Percentiles rank a stretch among this genome's conserved stretches.
Conservation (phyloP, 2,888 invertebrate genomes). For the Euphydryas editha region DNA sequence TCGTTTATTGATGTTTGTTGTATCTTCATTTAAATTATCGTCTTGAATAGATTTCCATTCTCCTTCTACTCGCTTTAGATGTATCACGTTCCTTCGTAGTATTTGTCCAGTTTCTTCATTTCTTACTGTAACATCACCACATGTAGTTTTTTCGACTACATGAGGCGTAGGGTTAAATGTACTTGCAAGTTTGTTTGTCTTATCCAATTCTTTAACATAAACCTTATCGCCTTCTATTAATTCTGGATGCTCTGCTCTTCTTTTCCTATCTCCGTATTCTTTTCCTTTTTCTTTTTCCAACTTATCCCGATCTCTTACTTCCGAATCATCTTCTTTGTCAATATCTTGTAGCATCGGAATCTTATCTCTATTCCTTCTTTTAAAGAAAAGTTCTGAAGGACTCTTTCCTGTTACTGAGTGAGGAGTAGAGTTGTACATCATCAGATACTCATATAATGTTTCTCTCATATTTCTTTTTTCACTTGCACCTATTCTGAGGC, state of each 20-base stretch:
- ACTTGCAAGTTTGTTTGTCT: constrained; percentile 29
- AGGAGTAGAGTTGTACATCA: constrained; percentile 44
- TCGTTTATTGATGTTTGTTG: neutral
- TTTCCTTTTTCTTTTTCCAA: no score
- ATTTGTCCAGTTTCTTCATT: constrained; percentile 32
- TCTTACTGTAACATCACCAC: constrained; percentile 26
- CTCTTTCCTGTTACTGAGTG: constrained; percentile 49
- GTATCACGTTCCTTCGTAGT: constrained; percentile 28
- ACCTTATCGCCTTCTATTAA: neutral
- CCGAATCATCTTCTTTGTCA: constrained; percentile 20
- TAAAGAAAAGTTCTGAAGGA: constrained; percentile 45
- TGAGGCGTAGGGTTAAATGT: constrained; percentile 2
- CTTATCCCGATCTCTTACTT: constrained; percentile 17
- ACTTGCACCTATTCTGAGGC: constrained; percentile 40
- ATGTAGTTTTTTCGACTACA: constrained; percentile 19
- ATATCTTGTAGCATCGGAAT: constrained; percentile 31
- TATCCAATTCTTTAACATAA: constrained; percentile 33
- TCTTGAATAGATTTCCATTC: constrained; percentile 17
- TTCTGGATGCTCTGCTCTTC: constrained; percentile 20
- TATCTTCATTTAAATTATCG: neutral
- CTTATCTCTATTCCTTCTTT: constrained; percentile 47
- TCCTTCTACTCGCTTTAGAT: constrained; percentile 27
- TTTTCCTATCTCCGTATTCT: constrained; percentile 21
- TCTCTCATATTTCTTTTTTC: constrained; percentile 37
- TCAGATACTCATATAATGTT: constrained; percentile 19